Evolutionary conservation across 2,797 vertebrate genomes (phyloP), one percentile per base, ranked within the genome.

Genomic region (Leucoraja ocellata): DNA sequence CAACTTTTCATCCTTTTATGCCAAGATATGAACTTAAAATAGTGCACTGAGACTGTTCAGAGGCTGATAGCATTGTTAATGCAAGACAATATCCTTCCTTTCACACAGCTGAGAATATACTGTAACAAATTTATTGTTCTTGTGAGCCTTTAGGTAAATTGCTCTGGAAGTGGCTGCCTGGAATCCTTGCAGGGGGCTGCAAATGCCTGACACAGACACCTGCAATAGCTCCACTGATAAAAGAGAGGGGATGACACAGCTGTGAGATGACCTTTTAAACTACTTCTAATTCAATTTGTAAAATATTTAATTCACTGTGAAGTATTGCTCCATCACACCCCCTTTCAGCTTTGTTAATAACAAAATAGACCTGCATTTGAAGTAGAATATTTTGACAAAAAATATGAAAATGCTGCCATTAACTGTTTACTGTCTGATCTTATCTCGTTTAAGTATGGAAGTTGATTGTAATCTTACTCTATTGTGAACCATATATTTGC

Each of bases 301-400:
- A 92, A 92, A 92, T 92, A 92, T 92, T 92, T 92, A 36, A 92
- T 92, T 92, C 90, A 92, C 90, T 92, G 71, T 92, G 90, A 92
- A 92, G 90, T 92, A 73, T 18, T 54, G 39, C 90, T 74, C 90
- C 68, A 73, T 92, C 71, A 88, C 71, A 71, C 90, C 90, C 90
- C n/a, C 71, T 21, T 71, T 54, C 36, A 92, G 71, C 46, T 92
- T 76, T 92, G 28, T 76, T 28, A 76, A 54, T 92, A 92, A 92
- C 90, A 92, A 92, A 92, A 74, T 71, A 92, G 90, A 63, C 36
- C 39, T 92, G 71, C 71, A 74, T 74, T 46, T 76, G 71, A 92
- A 92, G 71, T 92, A 21, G 90, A 92, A 92, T 92, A 76, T 92
- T 92, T 54, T 74, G 46, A 46, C 46, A 4, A 46, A 46, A 3